Evolutionary conservation across 1,140 invertebrate species (phyloP), one percentile per base, ranked within the genome.

Genomic region (Drosophila sp.): DNA sequence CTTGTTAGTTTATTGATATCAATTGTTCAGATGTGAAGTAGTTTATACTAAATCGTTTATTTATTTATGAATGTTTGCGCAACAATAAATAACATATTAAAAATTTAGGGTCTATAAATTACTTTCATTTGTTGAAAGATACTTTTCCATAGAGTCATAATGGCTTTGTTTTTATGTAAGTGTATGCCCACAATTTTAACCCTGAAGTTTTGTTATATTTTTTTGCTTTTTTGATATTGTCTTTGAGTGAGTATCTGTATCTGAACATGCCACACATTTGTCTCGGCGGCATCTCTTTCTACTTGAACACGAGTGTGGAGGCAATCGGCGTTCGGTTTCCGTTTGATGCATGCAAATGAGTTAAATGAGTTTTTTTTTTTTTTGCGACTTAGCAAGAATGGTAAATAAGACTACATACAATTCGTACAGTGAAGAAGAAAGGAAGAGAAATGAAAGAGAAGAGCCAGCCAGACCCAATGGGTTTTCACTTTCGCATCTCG

Each of bases 401-500:
- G 38, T 17, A 50, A 50, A 11, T 29, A 17, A 61, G 55, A 32
- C 11, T 23, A 47, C 32, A 66, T 17, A 17, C n/a, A 40, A 17
- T 17, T 17, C 17, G 17, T 17, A 17, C 17, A 17, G 17, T 17
- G 17, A 17, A 17, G 17, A 17, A 17, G 17, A 17, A 17, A 17
- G 17, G 17, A 17, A 17, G 40, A 60, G 32, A 30, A 44, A 62
- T 41, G 44, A n/a, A 41, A 41, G 40, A 41, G 40, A 41, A 41
- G 40, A 41, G 40, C 40, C 3, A 60, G 40, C 30, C 66, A 66
- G 40, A 47, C n/a, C 32, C 35, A 55, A n/a, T 65, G 50, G 55
- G 68, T 76, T 80, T 80, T 80, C 77, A 80, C 77, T 80, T 80
- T 77, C 76, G 33, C 72, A 73, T 72, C 77, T 73, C 66, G 54